Conservation (phyloP, 2,888 invertebrate species). For the Crematogaster levior region DNA sequence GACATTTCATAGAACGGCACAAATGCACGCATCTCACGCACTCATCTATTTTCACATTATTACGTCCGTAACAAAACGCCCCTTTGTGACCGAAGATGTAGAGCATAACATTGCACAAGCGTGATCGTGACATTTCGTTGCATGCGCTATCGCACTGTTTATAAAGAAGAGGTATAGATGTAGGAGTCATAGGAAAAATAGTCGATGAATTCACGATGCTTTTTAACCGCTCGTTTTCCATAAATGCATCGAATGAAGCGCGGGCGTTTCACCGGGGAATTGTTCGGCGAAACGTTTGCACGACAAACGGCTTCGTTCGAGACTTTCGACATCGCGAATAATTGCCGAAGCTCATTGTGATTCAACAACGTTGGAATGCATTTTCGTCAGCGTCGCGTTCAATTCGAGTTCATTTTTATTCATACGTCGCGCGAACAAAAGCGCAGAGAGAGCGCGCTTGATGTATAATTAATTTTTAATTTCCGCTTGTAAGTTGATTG, state of each 20-base stretch:
- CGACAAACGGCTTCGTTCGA: not conserved
- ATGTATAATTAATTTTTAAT: conserved; percentile 16
- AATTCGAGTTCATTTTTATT: conserved; percentile 33
- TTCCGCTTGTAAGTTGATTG: not conserved
- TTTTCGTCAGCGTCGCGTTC: conserved; percentile 21
- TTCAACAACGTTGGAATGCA: conserved; percentile 39
- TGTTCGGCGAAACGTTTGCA: conserved; percentile 8
- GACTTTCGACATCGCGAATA: conserved; percentile 47
- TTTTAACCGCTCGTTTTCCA: conserved; percentile 11
- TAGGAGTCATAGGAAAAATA: not conserved
- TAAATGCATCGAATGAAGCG: conserved; percentile 32
- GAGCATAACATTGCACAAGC: conserved; percentile 14
- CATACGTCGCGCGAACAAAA: conserved; percentile 17
- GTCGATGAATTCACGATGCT: conserved; percentile 1
- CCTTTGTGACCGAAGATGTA: conserved; percentile 14
- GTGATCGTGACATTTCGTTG: conserved; percentile 23
- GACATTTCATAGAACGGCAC: conserved; percentile 18
- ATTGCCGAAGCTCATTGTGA: conserved; percentile 37
- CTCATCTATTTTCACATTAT: conserved; percentile 9
- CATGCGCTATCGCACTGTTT: conserved; percentile 3
- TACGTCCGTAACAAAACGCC: not conserved
- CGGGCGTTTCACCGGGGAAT: conserved; percentile 15
- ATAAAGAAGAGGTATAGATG: not conserved
- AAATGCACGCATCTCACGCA: conserved; percentile 42
- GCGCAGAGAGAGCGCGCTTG: not conserved